Evolutionary conservation across 2,888 invertebrate species (phyloP).

Genomic region (Keiferia lycopersicella): DNA sequence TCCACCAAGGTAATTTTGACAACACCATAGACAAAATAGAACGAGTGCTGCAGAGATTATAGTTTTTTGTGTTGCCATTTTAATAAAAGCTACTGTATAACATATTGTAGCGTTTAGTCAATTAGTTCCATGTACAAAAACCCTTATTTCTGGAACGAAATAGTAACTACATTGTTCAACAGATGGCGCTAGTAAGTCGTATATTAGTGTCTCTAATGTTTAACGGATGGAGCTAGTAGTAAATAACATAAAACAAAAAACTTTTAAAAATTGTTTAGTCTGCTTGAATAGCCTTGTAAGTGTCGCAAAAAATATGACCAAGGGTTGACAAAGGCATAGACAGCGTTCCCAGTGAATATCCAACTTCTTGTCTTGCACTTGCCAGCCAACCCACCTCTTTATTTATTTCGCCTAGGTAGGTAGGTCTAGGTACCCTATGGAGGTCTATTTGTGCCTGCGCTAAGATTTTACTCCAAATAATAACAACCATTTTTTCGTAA

Average conservation of each 20-base stretch:
- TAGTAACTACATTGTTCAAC: not conserved
- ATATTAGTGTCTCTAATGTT: not conserved
- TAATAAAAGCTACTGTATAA: not conserved
- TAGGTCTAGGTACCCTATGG: too few species aligned
- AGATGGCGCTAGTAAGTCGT: not conserved
- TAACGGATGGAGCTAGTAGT: not conserved
- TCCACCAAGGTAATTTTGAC: constrained; percentile 7
- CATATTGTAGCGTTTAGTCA: not conserved
- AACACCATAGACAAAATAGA: constrained; percentile 17
- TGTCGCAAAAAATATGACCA: too few species aligned
- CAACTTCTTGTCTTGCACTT: too few species aligned
- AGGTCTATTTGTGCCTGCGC: too few species aligned
- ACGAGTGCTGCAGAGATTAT: not conserved
- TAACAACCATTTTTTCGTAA: not conserved
- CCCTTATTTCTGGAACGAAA: not conserved
- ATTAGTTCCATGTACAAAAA: too few species aligned
- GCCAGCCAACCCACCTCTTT: too few species aligned
- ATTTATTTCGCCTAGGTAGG: too few species aligned
- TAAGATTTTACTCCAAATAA: not conserved
- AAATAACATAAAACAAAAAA: not conserved
- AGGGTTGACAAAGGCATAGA: too few species aligned
- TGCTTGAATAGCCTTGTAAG: too few species aligned
- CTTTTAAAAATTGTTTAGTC: too few species aligned
- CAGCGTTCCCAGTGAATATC: too few species aligned
- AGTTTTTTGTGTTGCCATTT: constrained; percentile 10